Evolutionary conservation across 2,888 invertebrate species (phyloP), one percentile per base, ranked within the genome.

Genomic region (Cerastis rubricosa): DNA sequence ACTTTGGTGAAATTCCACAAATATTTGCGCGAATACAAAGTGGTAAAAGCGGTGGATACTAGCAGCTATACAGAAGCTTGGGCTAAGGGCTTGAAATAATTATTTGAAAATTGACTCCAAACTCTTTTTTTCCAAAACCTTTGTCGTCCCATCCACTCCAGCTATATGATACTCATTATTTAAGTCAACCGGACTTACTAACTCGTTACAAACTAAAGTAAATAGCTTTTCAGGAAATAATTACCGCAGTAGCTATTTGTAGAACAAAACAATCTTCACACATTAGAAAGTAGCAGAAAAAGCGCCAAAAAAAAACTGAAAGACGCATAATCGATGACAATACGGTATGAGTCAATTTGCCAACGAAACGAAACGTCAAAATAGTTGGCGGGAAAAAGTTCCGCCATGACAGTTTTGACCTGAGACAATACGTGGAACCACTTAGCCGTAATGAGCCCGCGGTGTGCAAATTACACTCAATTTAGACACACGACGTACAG

Each of bases 381-480:
- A 88, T 87, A 81, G 81, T 76, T 79, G 73, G 63, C 70, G 71
- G 75, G 79, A 83, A 85, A 85, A 89, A 90, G 85, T 84, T 78
- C 85, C 83, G 89, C 88, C 88, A 90, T 90, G 83, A 86, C 88
- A 78, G 78, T 84, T 86, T 81, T 65, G 70, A 66, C 67, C 76
- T 81, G 86, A 81, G 90, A 92, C 91, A 93, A 93, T 93, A 92
- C 92, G 91, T 92, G 91, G 86, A 86, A 74, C 90, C 92, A 93
- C 93, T 94, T 92, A 89, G 87, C 82, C 80, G 90, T 92, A 93
- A 93, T 92, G 89, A 90, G 90, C 89, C 91, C 92, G 92, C 89
- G 91, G 90, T 90, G 89, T 90, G 91, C 91, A 94, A 94, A 94
- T 94, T 91, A 92, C 89, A 87, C 85, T 88, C 86, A 91, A 92